Evolutionary conservation across 2,113 vertebrate species (phyloP).

Genomic region (Gymnogyps californianus): DNA sequence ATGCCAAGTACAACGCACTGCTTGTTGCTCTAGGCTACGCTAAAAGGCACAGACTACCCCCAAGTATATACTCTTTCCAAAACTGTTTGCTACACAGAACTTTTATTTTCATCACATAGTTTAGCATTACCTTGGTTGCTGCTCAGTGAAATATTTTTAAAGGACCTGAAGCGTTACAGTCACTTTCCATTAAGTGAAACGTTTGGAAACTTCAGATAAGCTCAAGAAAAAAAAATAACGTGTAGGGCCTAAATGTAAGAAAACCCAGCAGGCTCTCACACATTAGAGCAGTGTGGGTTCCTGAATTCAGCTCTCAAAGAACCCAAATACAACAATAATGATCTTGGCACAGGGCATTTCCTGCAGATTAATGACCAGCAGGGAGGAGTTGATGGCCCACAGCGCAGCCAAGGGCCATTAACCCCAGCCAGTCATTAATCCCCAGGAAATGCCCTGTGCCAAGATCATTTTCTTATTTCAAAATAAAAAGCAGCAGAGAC

Average conservation of each 20-base stretch:
- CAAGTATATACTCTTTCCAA: neutral
- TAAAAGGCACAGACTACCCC: neutral
- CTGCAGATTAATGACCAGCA: conserved; percentile 63
- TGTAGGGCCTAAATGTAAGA: neutral
- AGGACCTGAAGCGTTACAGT: neutral
- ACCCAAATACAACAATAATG: conserved; percentile 57
- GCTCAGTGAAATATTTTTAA: conserved; percentile 4
- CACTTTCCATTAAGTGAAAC: conserved; percentile 21
- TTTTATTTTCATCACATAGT: neutral
- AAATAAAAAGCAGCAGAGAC: conserved; percentile 34
- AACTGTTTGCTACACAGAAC: neutral
- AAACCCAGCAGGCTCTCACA: conserved; percentile 44
- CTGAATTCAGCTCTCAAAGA: conserved; percentile 38
- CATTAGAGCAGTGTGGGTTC: conserved; percentile 37
- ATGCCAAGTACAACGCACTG: neutral
- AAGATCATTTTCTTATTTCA: conserved; percentile 48
- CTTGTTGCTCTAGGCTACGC: neutral
- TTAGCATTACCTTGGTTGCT: neutral
- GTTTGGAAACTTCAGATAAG: conserved; percentile 33
- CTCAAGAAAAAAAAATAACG: neutral
- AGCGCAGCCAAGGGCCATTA: conserved; percentile 44
- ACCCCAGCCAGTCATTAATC: conserved; percentile 56
- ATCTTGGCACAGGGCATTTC: conserved; percentile 55
- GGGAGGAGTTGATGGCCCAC: conserved; percentile 43
- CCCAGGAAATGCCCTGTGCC: conserved; percentile 45